Evolutionary conservation across 2,797 vertebrate species (phyloP), one percentile per base, ranked within the genome.

Genomic region (Pipistrellus kuhlii): DNA sequence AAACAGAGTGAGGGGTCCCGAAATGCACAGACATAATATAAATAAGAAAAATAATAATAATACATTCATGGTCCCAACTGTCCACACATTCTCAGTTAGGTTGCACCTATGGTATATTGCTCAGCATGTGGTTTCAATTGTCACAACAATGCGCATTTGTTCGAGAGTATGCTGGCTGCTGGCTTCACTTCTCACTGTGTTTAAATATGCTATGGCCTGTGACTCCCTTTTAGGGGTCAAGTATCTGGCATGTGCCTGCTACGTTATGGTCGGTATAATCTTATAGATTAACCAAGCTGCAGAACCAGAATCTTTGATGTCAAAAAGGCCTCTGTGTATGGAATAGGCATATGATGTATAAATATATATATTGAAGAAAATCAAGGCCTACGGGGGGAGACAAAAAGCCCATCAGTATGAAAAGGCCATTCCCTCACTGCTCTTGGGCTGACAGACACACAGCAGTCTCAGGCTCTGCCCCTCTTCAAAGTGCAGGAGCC

Each of bases 101-200:
- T 73, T 94, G 90, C 96, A 94, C 97, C 97, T 97, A 97, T 73
- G 95, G 86, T 97, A 76, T n/a, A 72, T 93, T 95, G 85, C 95
- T 96, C 96, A 94, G 97, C 98, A 98, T 98, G 97, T 98, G 98
- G 98, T 98, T 98, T 97, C 97, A 98, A 98, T 98, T 97, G 93
- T 44, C 94, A 95, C 96, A 97, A 98, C 98, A 98, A 98, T 96
- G 97, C 77, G 10, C 96, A 23, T 97, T 97, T 98, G 98, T 98
- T 98, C 93, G 7, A 92, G 87, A 66, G 76, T 48, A 6, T 0
- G 10, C 95, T 95, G 97, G 93, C 96, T 97, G 96, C 80, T 91
- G 95, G 97, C 93, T 59, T 88, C 90, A 0, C 94, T 25, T 23
- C 35, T 89, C 92, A 91, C 91, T 20, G 2, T 90, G 95, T 96